Evolutionary conservation across 1,140 invertebrate species (phyloP).

Genomic region (Bombus soroeensis): DNA sequence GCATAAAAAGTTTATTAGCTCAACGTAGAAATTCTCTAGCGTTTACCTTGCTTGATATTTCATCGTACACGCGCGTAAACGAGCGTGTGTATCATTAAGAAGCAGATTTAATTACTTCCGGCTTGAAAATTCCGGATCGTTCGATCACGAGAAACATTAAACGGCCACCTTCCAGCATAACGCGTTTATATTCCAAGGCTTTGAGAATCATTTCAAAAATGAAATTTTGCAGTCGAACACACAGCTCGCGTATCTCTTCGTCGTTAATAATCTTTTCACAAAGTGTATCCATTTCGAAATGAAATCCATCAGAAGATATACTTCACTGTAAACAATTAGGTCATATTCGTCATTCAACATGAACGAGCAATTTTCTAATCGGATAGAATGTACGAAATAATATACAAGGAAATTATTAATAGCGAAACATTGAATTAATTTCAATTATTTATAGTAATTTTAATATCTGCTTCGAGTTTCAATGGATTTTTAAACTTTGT

Average conservation of each 20-base stretch:
- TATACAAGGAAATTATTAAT: too few relatives aligned
- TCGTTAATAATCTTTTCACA: neutral
- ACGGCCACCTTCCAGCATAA: conserved; percentile 16
- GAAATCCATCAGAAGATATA: neutral
- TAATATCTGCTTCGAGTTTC: neutral
- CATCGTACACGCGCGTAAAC: neutral
- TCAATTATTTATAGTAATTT: neutral
- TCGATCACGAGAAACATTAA: conserved; percentile 43
- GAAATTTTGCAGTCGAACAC: neutral
- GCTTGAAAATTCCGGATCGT: conserved; percentile 18
- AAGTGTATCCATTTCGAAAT: neutral
- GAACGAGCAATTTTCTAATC: too few relatives aligned
- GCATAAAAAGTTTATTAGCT: neutral
- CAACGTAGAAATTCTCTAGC: neutral
- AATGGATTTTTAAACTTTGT: neutral
- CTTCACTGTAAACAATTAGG: too few relatives aligned
- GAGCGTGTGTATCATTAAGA: conserved; percentile 42
- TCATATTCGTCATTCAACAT: too few relatives aligned
- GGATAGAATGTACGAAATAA: too few relatives aligned
- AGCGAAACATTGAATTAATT: neutral
- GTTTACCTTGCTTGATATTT: conserved; percentile 21
- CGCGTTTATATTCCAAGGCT: conserved; percentile 21
- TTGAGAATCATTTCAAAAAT: neutral
- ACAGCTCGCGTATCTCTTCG: neutral
- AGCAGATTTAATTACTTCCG: conserved; percentile 58